These are phyloP conservation scores for Pteromalus puparum DNA, from an alignment of 1,140 invertebrate genomes.

Conservation along the genomic window DNA sequence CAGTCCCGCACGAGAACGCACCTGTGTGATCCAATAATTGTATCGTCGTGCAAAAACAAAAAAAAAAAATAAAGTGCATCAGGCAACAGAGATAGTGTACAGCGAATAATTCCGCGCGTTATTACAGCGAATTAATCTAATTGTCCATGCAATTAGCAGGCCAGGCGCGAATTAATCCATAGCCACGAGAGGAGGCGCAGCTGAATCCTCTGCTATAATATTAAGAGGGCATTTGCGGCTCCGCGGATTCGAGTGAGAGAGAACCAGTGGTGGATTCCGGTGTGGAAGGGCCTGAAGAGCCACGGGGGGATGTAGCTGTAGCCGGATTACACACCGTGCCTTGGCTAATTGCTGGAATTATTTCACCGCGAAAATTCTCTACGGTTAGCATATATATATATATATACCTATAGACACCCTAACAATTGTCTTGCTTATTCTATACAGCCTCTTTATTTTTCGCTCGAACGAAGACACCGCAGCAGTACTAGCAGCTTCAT, in stretches of 20 bases:
- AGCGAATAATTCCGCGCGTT: neutral
- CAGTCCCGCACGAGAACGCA: too few species aligned
- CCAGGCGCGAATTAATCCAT: constrained; percentile 18
- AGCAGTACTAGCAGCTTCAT: too few species aligned
- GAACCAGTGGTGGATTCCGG: too few species aligned
- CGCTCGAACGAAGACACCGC: too few species aligned
- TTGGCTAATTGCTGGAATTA: constrained; percentile 1
- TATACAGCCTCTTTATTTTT: too few species aligned
- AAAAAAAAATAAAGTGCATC: too few species aligned
- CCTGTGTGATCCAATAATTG: too few species aligned
- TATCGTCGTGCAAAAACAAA: too few species aligned
- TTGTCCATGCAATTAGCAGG: constrained; percentile 44
- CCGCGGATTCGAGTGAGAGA: neutral
- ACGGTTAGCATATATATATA: too few species aligned
- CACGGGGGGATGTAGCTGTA: neutral
- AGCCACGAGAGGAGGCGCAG: neutral
- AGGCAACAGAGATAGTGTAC: too few species aligned
- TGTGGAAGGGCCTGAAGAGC: neutral
- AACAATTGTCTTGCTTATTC: too few species aligned
- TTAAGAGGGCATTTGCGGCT: constrained; percentile 34
- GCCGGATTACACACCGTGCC: neutral
- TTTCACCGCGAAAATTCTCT: neutral
- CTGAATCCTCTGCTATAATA: constrained; percentile 26
- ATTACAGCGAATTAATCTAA: constrained; percentile 41
- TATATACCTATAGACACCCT: too few species aligned